phyloP scores from a whole-genome alignment of 2,888 invertebrate species.

The Lycia hirtaria region DNA sequence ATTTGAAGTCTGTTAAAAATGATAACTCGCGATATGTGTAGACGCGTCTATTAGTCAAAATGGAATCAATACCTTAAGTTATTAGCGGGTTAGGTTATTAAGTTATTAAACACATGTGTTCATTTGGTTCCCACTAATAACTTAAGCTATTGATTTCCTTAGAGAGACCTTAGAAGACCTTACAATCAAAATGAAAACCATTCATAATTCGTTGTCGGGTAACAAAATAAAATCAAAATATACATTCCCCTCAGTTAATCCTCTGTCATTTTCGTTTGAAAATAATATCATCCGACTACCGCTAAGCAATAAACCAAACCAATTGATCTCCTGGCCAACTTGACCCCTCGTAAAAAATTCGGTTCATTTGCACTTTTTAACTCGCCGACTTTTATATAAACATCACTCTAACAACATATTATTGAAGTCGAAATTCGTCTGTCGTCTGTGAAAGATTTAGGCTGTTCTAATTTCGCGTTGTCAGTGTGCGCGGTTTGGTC shows the following conservation, averaged over 20 bases:
- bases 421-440: slow-evolving; percentile 6
- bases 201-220: no score
- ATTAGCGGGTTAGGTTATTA: no score
- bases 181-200: no score
- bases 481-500: slow-evolving; percentile 36
- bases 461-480: slow-evolving; percentile 22
- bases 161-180: no score
- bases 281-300: slow-evolving; percentile 48
- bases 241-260: background rate
- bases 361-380: slow-evolving; percentile 52
- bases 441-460: background rate
- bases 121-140: no score
- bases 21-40: no score
- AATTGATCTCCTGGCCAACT: slow-evolving; percentile 69
- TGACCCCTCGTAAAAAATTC: slow-evolving; percentile 68
- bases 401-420: background rate
- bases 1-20: no score
- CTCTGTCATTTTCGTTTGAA: slow-evolving; percentile 39
- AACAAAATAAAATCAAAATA: no score
- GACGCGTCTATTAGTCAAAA: no score
- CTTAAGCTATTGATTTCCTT: no score
- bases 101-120: no score
- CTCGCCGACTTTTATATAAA: background rate
- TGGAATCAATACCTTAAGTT: no score
- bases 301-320: slow-evolving; percentile 61